phyloP scores from a whole-genome alignment of 1,140 invertebrate genomes.

The Macrobrachium rosenbergii region DNA sequence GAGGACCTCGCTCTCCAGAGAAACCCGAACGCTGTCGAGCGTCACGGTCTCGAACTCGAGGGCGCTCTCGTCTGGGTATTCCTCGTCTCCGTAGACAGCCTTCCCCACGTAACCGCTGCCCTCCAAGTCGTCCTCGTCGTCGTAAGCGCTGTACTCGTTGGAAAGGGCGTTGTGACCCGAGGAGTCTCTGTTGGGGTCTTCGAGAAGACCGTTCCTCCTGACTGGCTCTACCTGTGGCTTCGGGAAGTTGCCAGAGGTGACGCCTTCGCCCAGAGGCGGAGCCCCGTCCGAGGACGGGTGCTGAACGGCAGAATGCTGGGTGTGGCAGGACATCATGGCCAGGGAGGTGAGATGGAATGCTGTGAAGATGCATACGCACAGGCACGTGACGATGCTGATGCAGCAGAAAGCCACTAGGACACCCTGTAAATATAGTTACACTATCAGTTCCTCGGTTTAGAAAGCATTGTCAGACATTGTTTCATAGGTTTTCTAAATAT shows the following conservation, averaged over 20 bases:
- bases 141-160: conserved; percentile 23
- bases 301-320: conserved; percentile 68
- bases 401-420: conserved; percentile 70
- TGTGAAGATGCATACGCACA: conserved; percentile 71
- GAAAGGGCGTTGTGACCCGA: neutral
- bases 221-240: neutral
- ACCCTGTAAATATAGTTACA: conserved; percentile 67
- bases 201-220: neutral
- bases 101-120: conserved; percentile 27
- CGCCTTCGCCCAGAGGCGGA: neutral
- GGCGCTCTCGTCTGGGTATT: conserved; percentile 5
- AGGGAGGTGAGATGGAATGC: conserved; percentile 72
- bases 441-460: neutral
- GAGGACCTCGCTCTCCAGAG: conserved; percentile 19
- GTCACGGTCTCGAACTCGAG: conserved; percentile 48
- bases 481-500: neutral
- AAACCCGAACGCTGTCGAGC: conserved; percentile 18
- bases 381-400: conserved; percentile 70
- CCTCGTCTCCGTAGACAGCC: neutral
- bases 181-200: neutral
- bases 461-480: neutral
- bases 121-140: conserved; percentile 56
- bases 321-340: conserved; percentile 71
- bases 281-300: conserved; percentile 67
- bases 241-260: neutral